Conservation (phyloP, 1,140 invertebrate species). For the Heliconius nattereri region DNA sequence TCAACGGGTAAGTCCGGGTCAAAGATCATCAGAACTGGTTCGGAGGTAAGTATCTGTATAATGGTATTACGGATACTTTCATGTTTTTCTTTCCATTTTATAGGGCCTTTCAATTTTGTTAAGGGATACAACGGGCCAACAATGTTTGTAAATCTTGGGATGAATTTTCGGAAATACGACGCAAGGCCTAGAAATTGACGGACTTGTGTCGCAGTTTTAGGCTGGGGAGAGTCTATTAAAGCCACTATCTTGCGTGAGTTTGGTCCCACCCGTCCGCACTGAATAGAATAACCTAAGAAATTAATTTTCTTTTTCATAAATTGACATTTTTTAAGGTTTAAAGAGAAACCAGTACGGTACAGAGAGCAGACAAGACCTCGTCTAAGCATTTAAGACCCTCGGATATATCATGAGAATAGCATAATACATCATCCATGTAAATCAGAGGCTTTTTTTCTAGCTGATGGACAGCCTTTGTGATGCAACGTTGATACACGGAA, state of each 20-base stretch:
- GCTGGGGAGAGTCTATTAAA: not conserved
- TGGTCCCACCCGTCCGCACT: not conserved
- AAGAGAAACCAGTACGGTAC: constrained; percentile 1
- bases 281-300: not conserved
- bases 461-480: not conserved
- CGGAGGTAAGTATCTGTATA: not conserved
- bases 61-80: not conserved
- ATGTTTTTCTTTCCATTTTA: not conserved
- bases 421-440: constrained; percentile 29
- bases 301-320: constrained; percentile 11
- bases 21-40: not conserved
- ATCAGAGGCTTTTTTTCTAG: not conserved
- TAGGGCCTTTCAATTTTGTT: not conserved
- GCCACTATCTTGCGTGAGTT: not conserved
- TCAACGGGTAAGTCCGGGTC: not conserved
- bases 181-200: constrained; percentile 3
- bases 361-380: not conserved
- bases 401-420: not conserved
- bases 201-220: constrained; percentile 1
- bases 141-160: not conserved
- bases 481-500: constrained; percentile 20
- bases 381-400: constrained; percentile 11
- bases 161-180: constrained; percentile 1
- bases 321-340: constrained; percentile 16
- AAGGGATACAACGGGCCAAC: not conserved